Evolutionary conservation across 1,140 invertebrate species (phyloP).

Genomic region (Scylla paramamosain): DNA sequence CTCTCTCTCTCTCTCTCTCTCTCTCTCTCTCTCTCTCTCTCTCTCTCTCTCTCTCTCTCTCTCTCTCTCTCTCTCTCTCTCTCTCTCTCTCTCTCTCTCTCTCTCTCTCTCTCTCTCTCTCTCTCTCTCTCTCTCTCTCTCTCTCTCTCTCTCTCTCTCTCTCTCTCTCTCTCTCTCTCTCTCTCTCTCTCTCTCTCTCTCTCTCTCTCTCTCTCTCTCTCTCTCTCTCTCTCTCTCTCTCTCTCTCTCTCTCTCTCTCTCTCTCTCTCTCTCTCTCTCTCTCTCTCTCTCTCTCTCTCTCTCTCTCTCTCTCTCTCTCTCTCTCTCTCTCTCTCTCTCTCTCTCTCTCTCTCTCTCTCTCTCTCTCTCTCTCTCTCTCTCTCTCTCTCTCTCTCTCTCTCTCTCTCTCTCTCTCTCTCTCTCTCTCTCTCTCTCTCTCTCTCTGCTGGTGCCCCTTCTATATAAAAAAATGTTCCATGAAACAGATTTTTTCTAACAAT

Average conservation of each 20-base stretch:
- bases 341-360: not conserved
- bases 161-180: no score
- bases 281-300: not conserved
- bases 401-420: constrained; percentile 34
- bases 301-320: not conserved
- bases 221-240: not conserved
- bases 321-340: not conserved
- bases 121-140: no score
- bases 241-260: no score
- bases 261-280: not conserved
- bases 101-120: no score
- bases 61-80: no score
- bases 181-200: constrained; percentile 41
- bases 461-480: no score
- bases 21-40: no score
- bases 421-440: constrained; percentile 50
- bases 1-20: no score
- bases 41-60: no score
- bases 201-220: not conserved
- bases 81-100: no score
- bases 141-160: no score
- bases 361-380: not conserved
- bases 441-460: not conserved
- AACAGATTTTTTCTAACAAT: no score
- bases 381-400: constrained; percentile 40